Conservation (phyloP, 2,888 invertebrate genomes). For the Hypselothyrea guttata region DNA sequence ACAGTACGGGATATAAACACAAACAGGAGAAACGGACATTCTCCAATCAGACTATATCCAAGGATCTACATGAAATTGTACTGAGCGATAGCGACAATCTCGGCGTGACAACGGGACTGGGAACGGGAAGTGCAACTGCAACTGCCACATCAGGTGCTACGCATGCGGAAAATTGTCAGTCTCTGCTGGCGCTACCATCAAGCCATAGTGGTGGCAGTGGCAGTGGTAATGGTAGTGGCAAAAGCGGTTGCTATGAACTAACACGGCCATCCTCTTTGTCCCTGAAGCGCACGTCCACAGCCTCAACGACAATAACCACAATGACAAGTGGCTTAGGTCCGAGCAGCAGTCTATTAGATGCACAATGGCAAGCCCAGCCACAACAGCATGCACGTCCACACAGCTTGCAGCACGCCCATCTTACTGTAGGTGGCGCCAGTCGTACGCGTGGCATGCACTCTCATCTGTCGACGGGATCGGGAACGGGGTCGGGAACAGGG, state of each 20-base stretch:
- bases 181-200: slow-evolving; percentile 65
- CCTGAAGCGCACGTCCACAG: slow-evolving; percentile 74
- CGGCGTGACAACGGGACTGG: slow-evolving; percentile 22
- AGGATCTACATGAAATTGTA: slow-evolving; percentile 78
- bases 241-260: slow-evolving; percentile 77
- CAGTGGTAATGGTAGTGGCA: slow-evolving; percentile 27
- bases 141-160: slow-evolving; percentile 14
- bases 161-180: slow-evolving; percentile 64
- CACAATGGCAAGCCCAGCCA: slow-evolving; percentile 60
- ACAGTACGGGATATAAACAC: slow-evolving; percentile 69
- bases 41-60: slow-evolving; percentile 80
- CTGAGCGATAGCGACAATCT: slow-evolving; percentile 70
- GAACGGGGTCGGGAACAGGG: background rate
- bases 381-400: slow-evolving; percentile 45
- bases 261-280: slow-evolving; percentile 77
- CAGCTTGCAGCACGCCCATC: slow-evolving; percentile 67
- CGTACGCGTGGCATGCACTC: slow-evolving; percentile 55
- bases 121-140: background rate
- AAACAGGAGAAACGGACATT: slow-evolving; percentile 72
- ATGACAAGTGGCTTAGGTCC: slow-evolving; percentile 72
- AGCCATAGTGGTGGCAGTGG: slow-evolving; percentile 28
- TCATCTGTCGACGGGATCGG: slow-evolving; percentile 44
- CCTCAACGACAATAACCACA: slow-evolving; percentile 76
- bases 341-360: slow-evolving; percentile 67
- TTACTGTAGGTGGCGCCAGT: slow-evolving; percentile 41